Conservation (phyloP, 2,113 vertebrate genomes). For the Onychostruthus taczanowskii region DNA sequence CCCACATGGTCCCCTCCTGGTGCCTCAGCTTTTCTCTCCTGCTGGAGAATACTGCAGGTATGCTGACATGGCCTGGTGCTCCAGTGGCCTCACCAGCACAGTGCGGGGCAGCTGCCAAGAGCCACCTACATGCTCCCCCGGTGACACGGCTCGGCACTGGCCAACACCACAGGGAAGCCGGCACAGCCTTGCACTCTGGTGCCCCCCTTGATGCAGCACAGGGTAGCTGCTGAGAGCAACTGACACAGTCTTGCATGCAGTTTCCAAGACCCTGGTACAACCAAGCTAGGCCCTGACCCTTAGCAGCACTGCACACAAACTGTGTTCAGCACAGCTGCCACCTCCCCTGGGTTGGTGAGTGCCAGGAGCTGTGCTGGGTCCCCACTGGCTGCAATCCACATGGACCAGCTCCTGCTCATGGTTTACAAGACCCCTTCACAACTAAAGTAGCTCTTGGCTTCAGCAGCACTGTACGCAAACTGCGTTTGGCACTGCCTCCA, state of each 20-base stretch:
- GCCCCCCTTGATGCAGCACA: not conserved
- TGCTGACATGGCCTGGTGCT: not conserved
- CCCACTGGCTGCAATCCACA: too few species aligned
- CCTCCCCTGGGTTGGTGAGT: not conserved
- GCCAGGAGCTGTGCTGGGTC: not conserved
- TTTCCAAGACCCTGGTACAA: not conserved
- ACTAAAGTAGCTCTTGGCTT: too few species aligned
- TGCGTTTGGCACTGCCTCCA: too few species aligned
- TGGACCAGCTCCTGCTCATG: too few species aligned
- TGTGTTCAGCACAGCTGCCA: not conserved
- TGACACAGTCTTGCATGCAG: too few species aligned
- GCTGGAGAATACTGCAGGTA: not conserved
- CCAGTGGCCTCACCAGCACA: not conserved
- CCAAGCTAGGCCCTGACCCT: not conserved
- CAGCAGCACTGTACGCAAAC: too few species aligned
- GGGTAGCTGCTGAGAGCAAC: not conserved
- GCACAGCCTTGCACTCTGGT: not conserved
- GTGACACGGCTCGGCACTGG: not conserved
- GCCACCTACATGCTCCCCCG: too few species aligned
- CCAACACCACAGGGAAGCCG: not conserved
- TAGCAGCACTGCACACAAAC: not conserved
- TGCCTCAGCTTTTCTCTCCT: not conserved
- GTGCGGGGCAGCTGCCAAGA: not conserved
- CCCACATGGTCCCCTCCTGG: too few species aligned
- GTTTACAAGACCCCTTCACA: too few species aligned